Evolutionary conservation across 2,113 vertebrate genomes (phyloP), one percentile per base, ranked within the genome.

Genomic region (Argyrosomus japonicus): DNA sequence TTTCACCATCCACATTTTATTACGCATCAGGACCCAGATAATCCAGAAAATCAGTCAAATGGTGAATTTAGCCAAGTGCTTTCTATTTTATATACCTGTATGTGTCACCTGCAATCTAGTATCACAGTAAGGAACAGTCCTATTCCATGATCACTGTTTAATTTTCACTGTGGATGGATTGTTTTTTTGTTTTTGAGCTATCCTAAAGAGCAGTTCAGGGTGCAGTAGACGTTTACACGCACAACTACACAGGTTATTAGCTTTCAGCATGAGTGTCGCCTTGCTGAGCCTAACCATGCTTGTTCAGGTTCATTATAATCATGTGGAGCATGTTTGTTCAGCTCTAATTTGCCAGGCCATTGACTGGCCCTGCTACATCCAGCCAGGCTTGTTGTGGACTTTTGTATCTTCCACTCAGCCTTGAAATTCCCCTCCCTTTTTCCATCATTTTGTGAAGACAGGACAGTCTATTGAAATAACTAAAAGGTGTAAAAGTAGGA

Each of bases 241-340:
- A 60, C 29, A 57, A 27, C 19, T 21, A 45, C 36, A 60, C 50
- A 61, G 58, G 57, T 64, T 85, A 73, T 88, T 80, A 64, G 63
- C 19, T 75, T 27, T 60, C 29, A 51, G 19, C 7, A 29, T 4
- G 10, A 36, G 32, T 43, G 54, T 45, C 40, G 27, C 53, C 32
- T 32, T 13, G n/a, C 54, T 68, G 58, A 50, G 45, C 71, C 53
- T 23, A 18, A 54, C 58, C 1, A 3, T 63, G 56, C 53, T 81
- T 78, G 56, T 68, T 89, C 50, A 81, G 47, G 51, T 77, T 78
- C 54, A 64, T 83, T 81, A 63, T 75, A 68, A 83, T 70, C 2
- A 7, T 43, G 48, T 51, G 63, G 29, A n/a, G 60, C 36, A 0
- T 89, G 72, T 90, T 89, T 90, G 84, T 72, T 81, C 69, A 87